Conservation (phyloP, 1,140 invertebrate species). For the Oedothorax gibbosus region DNA sequence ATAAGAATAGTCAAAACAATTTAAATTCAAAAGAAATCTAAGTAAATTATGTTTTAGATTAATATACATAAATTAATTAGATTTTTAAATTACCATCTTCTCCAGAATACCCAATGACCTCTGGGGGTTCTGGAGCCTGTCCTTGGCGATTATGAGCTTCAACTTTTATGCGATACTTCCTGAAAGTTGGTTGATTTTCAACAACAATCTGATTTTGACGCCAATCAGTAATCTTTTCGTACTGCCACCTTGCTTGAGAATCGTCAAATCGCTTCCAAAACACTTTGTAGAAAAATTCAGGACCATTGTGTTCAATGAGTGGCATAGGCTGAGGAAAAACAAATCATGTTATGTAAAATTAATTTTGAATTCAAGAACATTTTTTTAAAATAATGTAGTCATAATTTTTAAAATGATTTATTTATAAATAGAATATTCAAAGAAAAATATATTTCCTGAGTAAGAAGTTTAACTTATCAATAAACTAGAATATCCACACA, state of each 20-base stretch:
- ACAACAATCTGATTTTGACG: slow-evolving; percentile 76
- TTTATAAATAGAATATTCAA: no score
- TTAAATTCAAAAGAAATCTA: background rate
- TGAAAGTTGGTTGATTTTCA: slow-evolving; percentile 88
- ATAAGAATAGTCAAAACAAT: background rate
- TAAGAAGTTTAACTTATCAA: no score
- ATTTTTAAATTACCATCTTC: slow-evolving; percentile 76
- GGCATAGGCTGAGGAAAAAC: slow-evolving; percentile 80
- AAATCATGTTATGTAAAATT: no score
- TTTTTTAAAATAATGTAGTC: no score
- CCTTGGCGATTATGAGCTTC: slow-evolving; percentile 91
- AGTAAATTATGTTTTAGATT: background rate
- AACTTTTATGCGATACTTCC: slow-evolving; percentile 91
- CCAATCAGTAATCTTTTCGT: slow-evolving; percentile 84
- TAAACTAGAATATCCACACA: no score
- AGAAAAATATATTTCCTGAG: no score
- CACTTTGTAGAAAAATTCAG: slow-evolving; percentile 91
- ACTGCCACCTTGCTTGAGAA: slow-evolving; percentile 77
- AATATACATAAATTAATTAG: background rate
- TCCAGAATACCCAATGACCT: slow-evolving; percentile 92
- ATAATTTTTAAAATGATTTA: no score
- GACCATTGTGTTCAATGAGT: slow-evolving; percentile 95
- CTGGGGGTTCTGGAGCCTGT: slow-evolving; percentile 82
- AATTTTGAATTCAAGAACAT: no score
- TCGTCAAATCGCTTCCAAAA: slow-evolving; percentile 84